phyloP scores from a whole-genome alignment of 2,888 invertebrate genomes.

The Harpalus rubripes region DNA sequence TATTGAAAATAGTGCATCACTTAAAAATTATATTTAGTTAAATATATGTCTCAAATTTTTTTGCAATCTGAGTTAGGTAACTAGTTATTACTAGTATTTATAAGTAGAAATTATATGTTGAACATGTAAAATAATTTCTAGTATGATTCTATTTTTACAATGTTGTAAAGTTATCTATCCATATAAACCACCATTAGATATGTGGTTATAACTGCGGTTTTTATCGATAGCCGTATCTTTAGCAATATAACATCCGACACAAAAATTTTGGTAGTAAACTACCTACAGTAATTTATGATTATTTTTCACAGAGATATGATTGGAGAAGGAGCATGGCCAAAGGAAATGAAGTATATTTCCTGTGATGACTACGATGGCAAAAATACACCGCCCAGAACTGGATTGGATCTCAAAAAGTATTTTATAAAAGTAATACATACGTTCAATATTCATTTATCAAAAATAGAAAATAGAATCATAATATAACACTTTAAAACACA shows the following conservation, averaged over 20 bases:
- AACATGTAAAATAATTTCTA: not conserved
- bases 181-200: not conserved
- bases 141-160: not conserved
- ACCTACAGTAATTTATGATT: not conserved
- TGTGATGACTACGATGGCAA: constrained; percentile 90
- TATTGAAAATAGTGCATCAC: too few species aligned
- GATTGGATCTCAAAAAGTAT: constrained; percentile 85
- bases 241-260: too few species aligned
- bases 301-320: constrained; percentile 82
- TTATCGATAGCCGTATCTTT: not conserved
- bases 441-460: not conserved
- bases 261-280: not conserved
- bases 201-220: not conserved
- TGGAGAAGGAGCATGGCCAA: constrained; percentile 86
- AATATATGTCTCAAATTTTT: too few species aligned
- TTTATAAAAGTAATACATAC: constrained; percentile 81
- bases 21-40: too few species aligned
- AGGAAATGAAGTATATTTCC: constrained; percentile 85
- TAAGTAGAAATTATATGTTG: too few species aligned
- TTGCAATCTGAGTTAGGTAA: too few species aligned
- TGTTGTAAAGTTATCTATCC: not conserved
- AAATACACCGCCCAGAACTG: constrained; percentile 84
- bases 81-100: too few species aligned
- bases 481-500: too few species aligned
- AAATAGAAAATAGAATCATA: too few species aligned